Base-by-base conservation (phyloP, 1,140 invertebrate genomes). In the Hyles vespertilio region DNA sequence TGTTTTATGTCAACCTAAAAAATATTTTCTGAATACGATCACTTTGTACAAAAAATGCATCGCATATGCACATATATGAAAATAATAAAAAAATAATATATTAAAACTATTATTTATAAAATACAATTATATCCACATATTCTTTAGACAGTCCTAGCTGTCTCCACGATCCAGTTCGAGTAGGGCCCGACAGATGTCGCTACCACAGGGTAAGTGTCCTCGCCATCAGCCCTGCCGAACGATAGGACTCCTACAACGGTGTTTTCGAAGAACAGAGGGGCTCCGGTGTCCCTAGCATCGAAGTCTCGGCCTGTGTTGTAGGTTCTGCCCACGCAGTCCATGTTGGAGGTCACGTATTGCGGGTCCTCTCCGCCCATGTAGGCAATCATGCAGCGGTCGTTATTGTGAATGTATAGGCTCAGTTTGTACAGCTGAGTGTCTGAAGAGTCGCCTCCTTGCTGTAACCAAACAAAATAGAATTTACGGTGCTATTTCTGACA, bases 131-230 rank as follows among this genome's bases (percentile, higher is more conserved):
- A 22, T 22, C 22, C 22, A 22, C 22, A 22, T 22, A 22, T 22
- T 22, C 22, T 22, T 22, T 22, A 22, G 22, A 22, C 22, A 22
- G 22, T 22, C 1, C 22, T 32, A 56, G 53, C 63, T 56, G n/a
- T 60, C 57, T 61, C 50, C 73, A 89, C 58, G 49, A 89, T 85
- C 83, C 87, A 89, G 55, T 79, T 50, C 65, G 63, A 32, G n/a
- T 55, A 59, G 0, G 62, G 40, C 4, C 44, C 32, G 22, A 68
- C 53, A 6, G 53, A 12, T 0, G 53, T 53, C 34, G 46, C 34
- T 5, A 69, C 60, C 3, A 59, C 22, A 4, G 65, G 61, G 45
- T 10, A 45, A 3, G 32, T 9, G 32, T 66, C 50, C 2, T 54
- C n/a, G 10, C 33, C 56, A 7, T 51, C 3, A 2, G 32, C 45